A percentile compares a stretch with the other conserved stretches of the same genome.
Conservation (phyloP, 2,888 invertebrate genomes). For the Branchellion lobata region DNA sequence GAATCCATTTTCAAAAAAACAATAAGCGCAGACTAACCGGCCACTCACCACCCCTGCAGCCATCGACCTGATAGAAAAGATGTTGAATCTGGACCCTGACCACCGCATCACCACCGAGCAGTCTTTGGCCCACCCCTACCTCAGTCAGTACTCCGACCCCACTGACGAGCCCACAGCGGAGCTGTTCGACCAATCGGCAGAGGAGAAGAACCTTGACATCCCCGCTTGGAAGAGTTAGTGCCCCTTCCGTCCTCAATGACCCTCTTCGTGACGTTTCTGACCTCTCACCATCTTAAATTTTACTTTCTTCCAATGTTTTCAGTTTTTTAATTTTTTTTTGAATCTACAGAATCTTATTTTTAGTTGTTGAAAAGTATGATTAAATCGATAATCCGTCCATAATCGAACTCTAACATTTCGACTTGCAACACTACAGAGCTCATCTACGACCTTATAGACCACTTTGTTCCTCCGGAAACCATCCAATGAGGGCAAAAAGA, state of each 20-base stretch:
- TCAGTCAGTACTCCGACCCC: slow-evolving; percentile 74
- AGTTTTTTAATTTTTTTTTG: neutral
- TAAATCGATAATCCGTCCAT: too few relatives aligned
- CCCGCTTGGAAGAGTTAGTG: slow-evolving; percentile 52
- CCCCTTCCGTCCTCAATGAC: neutral
- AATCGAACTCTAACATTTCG: too few relatives aligned
- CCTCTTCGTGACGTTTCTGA: neutral
- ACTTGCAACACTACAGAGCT: neutral
- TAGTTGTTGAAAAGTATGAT: too few relatives aligned
- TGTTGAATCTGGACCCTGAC: slow-evolving; percentile 94
- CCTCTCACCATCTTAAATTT: neutral
- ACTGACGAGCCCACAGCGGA: slow-evolving; percentile 74
- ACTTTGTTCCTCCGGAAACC: slow-evolving; percentile 10
- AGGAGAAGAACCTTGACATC: slow-evolving; percentile 52
- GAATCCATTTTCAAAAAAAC: too few relatives aligned
- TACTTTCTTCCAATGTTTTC: neutral
- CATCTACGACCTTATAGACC: neutral
- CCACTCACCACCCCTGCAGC: too few relatives aligned
- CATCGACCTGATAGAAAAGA: slow-evolving; percentile 87
- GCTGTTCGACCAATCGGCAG: slow-evolving; percentile 52
- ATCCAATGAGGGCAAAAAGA: neutral
- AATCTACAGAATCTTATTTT: too few relatives aligned
- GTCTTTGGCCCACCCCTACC: slow-evolving; percentile 85
- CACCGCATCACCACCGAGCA: slow-evolving; percentile 81
- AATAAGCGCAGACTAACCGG: too few relatives aligned